Conservation (phyloP, 2,797 vertebrate species). For the Zalophus californianus region DNA sequence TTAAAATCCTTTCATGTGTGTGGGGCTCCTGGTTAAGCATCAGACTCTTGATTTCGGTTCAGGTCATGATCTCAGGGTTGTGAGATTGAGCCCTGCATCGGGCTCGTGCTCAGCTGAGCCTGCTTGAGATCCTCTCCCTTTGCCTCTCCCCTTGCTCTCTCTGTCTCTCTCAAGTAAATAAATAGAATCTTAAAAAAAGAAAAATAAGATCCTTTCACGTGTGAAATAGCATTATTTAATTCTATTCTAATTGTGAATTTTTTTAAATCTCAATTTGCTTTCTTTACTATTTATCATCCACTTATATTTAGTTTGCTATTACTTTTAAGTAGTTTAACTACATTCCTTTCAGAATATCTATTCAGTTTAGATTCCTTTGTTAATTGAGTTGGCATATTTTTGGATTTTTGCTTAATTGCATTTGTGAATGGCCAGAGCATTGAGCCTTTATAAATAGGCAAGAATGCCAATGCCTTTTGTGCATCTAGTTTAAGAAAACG, state of each 20-base stretch:
- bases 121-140: background rate
- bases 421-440: slow-evolving; percentile 46
- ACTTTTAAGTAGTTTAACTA: background rate
- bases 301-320: slow-evolving; percentile 13
- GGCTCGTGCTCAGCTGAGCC: background rate
- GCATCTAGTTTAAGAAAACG: slow-evolving; percentile 29
- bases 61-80: background rate
- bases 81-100: background rate
- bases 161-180: background rate
- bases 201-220: background rate
- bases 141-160: too few species aligned
- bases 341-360: slow-evolving; percentile 21
- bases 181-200: background rate
- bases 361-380: slow-evolving; percentile 7
- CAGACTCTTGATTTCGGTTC: background rate
- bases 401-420: slow-evolving; percentile 58
- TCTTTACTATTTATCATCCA: background rate
- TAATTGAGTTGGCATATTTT: background rate
- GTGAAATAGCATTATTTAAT: background rate
- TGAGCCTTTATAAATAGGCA: slow-evolving; percentile 33
- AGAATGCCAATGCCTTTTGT: slow-evolving; percentile 16
- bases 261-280: background rate
- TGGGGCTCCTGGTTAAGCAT: background rate
- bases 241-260: slow-evolving; percentile 1
- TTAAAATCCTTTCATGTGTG: slow-evolving; percentile 2